These are phyloP conservation scores for Macrosteles quadrilineatus DNA, from an alignment of 1,140 invertebrate genomes.

Conservation along the genomic window DNA sequence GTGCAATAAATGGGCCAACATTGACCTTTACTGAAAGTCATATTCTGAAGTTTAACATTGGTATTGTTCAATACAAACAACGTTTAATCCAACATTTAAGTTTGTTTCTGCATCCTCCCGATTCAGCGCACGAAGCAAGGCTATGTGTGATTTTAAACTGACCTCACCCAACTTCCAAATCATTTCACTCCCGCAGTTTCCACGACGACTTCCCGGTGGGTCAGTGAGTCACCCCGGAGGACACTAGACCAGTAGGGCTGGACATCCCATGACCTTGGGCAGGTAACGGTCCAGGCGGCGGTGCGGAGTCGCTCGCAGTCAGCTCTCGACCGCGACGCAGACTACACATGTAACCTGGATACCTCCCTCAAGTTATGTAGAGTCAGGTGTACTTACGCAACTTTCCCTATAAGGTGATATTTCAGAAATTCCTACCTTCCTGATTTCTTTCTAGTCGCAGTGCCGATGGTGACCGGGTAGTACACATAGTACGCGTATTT, in stretches of 20 bases:
- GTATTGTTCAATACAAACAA: too few species aligned
- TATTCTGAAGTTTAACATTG: too few species aligned
- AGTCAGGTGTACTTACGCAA: conserved; percentile 4
- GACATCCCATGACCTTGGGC: neutral
- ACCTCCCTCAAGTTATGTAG: conserved; percentile 6
- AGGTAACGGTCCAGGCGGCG: neutral
- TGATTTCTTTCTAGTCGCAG: neutral
- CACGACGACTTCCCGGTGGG: too few species aligned
- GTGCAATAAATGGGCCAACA: too few species aligned
- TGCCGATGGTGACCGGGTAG: neutral
- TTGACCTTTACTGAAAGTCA: too few species aligned
- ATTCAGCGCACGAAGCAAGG: too few species aligned
- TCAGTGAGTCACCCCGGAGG: too few species aligned
- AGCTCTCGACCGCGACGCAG: neutral
- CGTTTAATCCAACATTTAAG: too few species aligned
- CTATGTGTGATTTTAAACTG: too few species aligned
- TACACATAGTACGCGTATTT: neutral
- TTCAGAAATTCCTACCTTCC: neutral
- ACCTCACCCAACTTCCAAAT: too few species aligned
- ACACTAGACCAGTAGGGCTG: neutral
- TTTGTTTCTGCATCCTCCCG: too few species aligned
- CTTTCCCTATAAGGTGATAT: neutral
- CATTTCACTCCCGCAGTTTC: too few species aligned
- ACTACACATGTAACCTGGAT: neutral
- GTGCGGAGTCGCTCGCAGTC: neutral